Evolutionary conservation across 2,113 vertebrate species (phyloP).

Genomic region (Odocoileus hemionus): DNA sequence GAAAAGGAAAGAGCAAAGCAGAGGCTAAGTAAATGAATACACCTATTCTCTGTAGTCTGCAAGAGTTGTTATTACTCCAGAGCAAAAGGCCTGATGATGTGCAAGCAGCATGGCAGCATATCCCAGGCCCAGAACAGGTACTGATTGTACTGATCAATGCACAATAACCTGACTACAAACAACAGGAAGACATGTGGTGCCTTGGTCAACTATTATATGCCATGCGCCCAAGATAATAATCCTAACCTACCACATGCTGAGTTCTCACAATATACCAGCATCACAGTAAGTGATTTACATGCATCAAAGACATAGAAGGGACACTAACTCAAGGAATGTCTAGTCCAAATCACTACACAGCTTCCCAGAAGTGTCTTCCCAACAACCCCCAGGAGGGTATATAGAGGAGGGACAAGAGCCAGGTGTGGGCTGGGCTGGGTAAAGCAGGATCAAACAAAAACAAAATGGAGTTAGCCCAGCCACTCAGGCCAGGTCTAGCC

Average conservation of each 20-base stretch:
- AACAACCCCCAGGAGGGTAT: neutral
- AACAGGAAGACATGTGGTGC: neutral
- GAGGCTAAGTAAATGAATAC: neutral
- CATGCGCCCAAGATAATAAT: neutral
- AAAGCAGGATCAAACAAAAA: neutral
- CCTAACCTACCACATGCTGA: neutral
- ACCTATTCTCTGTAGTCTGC: neutral
- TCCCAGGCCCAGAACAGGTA: neutral
- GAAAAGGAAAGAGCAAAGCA: neutral
- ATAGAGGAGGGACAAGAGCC: neutral
- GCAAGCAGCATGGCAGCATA: neutral
- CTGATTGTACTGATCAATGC: neutral
- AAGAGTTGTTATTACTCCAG: neutral
- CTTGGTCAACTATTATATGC: neutral
- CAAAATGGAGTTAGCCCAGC: neutral
- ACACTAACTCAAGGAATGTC: neutral
- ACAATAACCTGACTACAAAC: neutral
- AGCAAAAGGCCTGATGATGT: neutral
- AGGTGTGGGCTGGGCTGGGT: neutral
- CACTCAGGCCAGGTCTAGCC: neutral
- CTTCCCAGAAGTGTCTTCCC: neutral
- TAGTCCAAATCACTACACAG: neutral
- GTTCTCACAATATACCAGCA: neutral
- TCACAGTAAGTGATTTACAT: neutral
- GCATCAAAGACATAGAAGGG: neutral